These are phyloP conservation scores for Zaprionus lachaisei DNA, from an alignment of 1,140 invertebrate genomes.

Conservation along the genomic window DNA sequence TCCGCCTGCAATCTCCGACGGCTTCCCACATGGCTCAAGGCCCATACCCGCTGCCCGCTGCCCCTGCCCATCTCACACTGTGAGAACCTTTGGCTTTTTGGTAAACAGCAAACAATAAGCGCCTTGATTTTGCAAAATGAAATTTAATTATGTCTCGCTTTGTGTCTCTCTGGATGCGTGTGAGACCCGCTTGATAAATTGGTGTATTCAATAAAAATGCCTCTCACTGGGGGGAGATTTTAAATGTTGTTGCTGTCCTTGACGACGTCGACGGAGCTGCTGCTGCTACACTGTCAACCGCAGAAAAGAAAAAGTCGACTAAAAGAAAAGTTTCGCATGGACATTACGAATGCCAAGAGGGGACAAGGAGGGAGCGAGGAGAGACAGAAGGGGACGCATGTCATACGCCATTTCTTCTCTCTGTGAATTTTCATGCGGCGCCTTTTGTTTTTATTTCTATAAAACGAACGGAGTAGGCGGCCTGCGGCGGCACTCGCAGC, in stretches of 20 bases:
- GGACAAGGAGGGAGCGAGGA: background rate
- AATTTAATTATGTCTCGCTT: conserved; percentile 70
- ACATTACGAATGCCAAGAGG: conserved; percentile 32
- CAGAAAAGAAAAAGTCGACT: conserved; percentile 61
- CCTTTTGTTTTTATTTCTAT: conserved; percentile 59
- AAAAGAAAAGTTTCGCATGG: conserved; percentile 74
- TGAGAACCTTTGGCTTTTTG: conserved; percentile 38
- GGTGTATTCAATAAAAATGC: conserved; percentile 75
- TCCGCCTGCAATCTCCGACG: background rate
- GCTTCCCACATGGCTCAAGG: background rate
- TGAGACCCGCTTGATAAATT: conserved; percentile 60
- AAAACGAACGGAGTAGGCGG: conserved; percentile 34
- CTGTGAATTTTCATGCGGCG: conserved; percentile 25
- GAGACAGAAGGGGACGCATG: conserved; percentile 12
- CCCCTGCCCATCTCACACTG: background rate
- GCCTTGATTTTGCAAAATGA: conserved; percentile 76
- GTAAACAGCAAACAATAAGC: conserved; percentile 62
- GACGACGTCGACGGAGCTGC: conserved; percentile 9
- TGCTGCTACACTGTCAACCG: conserved; percentile 58
- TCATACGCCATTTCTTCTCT: conserved; percentile 44
- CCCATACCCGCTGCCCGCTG: background rate
- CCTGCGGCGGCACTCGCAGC: conserved; percentile 22
- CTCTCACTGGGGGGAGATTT: conserved; percentile 37
- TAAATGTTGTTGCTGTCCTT: conserved; percentile 55
- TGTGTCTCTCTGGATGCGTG: conserved; percentile 32